These are phyloP conservation scores for Heliopora coerulea DNA, from an alignment of 92 coral and sea anemone genomes.

Conservation along the genomic window DNA sequence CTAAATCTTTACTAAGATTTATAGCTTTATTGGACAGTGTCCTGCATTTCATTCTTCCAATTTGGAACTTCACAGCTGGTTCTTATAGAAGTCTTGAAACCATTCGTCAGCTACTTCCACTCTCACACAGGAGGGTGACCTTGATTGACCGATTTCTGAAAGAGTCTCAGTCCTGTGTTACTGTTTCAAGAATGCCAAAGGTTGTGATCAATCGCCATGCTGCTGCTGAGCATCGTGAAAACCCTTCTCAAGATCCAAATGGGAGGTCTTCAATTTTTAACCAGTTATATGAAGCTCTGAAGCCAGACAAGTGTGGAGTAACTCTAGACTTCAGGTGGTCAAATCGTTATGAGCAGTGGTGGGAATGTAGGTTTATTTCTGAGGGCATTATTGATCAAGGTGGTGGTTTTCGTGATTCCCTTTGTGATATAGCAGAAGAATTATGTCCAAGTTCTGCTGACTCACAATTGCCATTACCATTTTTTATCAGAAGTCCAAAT, in stretches of 20 bases:
- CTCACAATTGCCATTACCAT: constrained; percentile 74
- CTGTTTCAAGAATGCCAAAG: constrained; percentile 88
- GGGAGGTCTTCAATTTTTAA: constrained; percentile 75
- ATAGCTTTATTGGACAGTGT: constrained; percentile 90
- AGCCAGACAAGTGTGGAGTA: constrained; percentile 89
- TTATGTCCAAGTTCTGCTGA: constrained; percentile 90
- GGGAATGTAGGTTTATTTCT: constrained; percentile 96
- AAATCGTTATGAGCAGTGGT: constrained; percentile 95
- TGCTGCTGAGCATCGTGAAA: constrained; percentile 89
- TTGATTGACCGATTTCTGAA: constrained; percentile 83
- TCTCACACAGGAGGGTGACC: constrained; percentile 81
- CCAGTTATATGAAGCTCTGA: constrained; percentile 92
- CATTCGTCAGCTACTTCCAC: constrained; percentile 87
- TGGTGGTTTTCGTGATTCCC: constrained; percentile 97
- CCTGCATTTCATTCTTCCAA: constrained; percentile 83
- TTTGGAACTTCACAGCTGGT: constrained; percentile 98
- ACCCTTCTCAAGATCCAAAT: constrained; percentile 89
- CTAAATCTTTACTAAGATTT: constrained; percentile 84
- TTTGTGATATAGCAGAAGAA: constrained; percentile 97
- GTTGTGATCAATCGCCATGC: constrained; percentile 84
- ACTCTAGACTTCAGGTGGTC: constrained; percentile 97
- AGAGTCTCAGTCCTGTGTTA: constrained; percentile 75
- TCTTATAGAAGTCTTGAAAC: constrained; percentile 90
- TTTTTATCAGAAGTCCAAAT: constrained; percentile 92
- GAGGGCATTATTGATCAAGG: constrained; percentile 99